These are phyloP conservation scores for Arvicanthis niloticus DNA, from an alignment of 2,113 vertebrate species.

Conservation along the genomic window DNA sequence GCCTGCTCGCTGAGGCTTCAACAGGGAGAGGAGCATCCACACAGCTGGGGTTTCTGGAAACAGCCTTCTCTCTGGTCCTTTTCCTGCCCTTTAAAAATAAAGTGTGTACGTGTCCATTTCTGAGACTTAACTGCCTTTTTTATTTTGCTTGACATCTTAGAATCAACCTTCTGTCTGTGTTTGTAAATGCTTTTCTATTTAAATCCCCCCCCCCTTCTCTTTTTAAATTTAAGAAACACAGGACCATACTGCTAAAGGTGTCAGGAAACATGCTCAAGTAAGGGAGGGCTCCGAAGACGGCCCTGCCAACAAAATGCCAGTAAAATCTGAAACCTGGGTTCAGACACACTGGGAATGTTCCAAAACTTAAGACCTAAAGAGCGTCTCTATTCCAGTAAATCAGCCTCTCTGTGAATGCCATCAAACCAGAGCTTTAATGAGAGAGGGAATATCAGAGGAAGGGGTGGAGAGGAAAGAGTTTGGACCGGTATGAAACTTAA, in stretches of 20 bases:
- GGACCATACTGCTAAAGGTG: conserved; percentile 85
- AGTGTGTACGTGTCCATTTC: conserved; percentile 76
- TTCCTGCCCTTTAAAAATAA: conserved; percentile 35
- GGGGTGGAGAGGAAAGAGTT: conserved; percentile 77
- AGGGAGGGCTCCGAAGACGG: conserved; percentile 83
- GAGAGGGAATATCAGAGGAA: conserved; percentile 83
- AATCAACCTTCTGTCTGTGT: conserved; percentile 81
- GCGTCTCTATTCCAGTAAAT: conserved; percentile 88
- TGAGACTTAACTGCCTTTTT: conserved; percentile 74
- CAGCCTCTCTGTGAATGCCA: conserved; percentile 88
- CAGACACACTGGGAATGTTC: conserved; percentile 86
- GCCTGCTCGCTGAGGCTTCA: neutral
- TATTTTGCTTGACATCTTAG: conserved; percentile 77
- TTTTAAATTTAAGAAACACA: conserved; percentile 80
- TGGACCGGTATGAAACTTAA: conserved; percentile 76
- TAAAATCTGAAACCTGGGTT: conserved; percentile 87
- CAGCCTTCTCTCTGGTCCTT: conserved; percentile 7
- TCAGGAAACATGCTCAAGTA: conserved; percentile 87
- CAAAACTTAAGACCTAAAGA: conserved; percentile 87
- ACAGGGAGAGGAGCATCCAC: neutral
- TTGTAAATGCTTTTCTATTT: conserved; percentile 79
- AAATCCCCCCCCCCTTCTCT: conserved; percentile 48
- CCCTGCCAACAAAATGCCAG: conserved; percentile 89
- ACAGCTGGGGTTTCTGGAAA: neutral
- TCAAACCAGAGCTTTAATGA: conserved; percentile 84